Base-by-base conservation (phyloP, 2,888 invertebrate genomes). In the Lithophane socia region DNA sequence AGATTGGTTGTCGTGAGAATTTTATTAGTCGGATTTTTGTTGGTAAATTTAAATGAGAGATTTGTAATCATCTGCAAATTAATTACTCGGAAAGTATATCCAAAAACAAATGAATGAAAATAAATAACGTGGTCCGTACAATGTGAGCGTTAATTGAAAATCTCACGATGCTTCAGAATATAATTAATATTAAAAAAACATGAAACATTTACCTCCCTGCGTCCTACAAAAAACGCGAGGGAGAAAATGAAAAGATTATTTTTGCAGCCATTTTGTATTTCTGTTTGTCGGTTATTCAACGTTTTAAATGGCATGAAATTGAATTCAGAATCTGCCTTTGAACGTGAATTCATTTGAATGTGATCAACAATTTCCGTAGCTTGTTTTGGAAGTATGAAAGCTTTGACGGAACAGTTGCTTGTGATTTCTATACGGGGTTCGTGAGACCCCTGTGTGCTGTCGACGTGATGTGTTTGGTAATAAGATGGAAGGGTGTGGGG, bases 131-230 rank as follows among this genome's bases (percentile, higher is more conserved):
- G n/a, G 21, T 56, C 37, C 24, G 37, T 49, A 60, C 64, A 67
- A 42, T 67, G 18, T 13, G 49, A 66, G 12, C 61, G 60, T 71
- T 82, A 74, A 77, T 82, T 77, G 52, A 72, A 82, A 83, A 67
- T 47, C 60, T 24, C 29, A 44, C 56, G 42, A 13, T 71, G 70
- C 29, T 68, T 52, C 52, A 44, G 24, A 69, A 49, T 71, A 61
- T 69, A 82, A 82, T 77, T 72, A 77, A 66, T 66, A 69, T 85
- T 65, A 74, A 47, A 78, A 85, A 82, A 76, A 85, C 77, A 81
- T 85, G 47, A 72, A 77, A 66, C 73, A 56, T 73, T 82, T 77
- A 47, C 18, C 66, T 42, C 29, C 29, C 21, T 60, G 37, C 42
- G 13, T 37, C 44, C 78, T 49, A 65, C 61, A 74, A 66, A 83